These are phyloP conservation scores for Uria lomvia DNA, from an alignment of 2,113 vertebrate genomes.

Conservation along the genomic window DNA sequence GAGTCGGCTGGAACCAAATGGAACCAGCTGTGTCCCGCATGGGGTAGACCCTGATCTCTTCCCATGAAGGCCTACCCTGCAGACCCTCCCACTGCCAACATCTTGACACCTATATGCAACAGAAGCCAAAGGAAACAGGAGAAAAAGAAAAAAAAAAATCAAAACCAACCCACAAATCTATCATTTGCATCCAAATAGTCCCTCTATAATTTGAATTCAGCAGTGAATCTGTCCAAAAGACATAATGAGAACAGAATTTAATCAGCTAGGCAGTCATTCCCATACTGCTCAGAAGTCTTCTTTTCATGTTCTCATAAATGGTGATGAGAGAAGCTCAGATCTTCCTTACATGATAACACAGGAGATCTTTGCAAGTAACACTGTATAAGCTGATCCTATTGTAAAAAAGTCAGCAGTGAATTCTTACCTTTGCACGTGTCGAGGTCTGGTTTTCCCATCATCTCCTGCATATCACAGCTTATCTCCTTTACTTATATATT, in stretches of 20 bases:
- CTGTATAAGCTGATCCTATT: neutral
- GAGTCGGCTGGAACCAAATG: neutral
- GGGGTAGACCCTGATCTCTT: neutral
- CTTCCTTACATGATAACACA: neutral
- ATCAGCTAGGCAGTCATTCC: neutral
- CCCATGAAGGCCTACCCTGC: neutral
- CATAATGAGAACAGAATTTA: neutral
- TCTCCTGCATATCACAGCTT: neutral
- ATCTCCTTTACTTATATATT: neutral
- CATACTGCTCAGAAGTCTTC: neutral
- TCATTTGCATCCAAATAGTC: neutral
- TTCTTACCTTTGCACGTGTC: neutral
- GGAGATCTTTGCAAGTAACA: neutral
- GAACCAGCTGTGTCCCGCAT: neutral
- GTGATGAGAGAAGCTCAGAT: neutral
- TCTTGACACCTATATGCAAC: neutral
- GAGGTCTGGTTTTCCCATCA: neutral
- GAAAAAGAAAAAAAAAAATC: neutral
- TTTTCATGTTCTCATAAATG: neutral
- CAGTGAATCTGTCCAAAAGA: neutral
- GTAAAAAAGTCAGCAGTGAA: neutral
- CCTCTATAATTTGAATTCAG: neutral
- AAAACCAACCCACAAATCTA: neutral
- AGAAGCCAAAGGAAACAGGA: neutral
- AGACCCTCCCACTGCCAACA: neutral